A percentile compares a stretch with the other conserved stretches of the same genome.
Conservation (phyloP, 2,113 vertebrate species). For the Cisticola juncidis region DNA sequence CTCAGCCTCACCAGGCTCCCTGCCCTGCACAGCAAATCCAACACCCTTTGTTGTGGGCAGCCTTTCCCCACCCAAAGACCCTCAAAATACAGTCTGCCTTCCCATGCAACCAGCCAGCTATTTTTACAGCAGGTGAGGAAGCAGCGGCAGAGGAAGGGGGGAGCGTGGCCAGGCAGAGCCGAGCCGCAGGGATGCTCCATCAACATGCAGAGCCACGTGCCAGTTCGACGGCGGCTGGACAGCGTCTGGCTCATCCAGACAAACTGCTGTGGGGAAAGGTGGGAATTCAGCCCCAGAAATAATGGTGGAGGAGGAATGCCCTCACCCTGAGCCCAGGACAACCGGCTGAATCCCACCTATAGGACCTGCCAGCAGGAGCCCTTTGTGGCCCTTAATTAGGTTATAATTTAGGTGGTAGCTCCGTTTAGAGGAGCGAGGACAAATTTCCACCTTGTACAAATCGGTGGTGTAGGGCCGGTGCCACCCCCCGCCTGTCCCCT, state of each 20-base stretch:
- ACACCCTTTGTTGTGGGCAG: neutral
- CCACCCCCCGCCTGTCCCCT: neutral
- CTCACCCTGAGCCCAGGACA: fast-evolving
- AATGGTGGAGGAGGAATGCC: neutral
- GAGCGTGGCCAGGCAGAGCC: neutral
- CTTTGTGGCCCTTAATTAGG: neutral
- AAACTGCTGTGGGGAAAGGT: neutral
- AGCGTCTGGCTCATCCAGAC: neutral
- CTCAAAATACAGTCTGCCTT: neutral
- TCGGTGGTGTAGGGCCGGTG: fast-evolving
- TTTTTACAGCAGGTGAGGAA: neutral
- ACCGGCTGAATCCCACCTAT: neutral
- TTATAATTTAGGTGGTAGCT: conserved; percentile 3
- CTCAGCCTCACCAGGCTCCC: neutral
- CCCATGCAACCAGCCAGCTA: neutral
- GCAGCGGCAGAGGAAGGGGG: fast-evolving
- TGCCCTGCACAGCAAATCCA: neutral
- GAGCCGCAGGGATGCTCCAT: neutral
- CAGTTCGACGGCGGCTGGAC: neutral
- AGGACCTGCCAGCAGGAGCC: neutral
- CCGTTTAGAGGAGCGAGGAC: neutral
- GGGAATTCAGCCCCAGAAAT: neutral
- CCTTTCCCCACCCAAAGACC: neutral
- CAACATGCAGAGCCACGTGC: conserved; percentile 2
- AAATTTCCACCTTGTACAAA: neutral